Evolutionary conservation across 2,113 vertebrate species (phyloP), one percentile per base, ranked within the genome.

Genomic region (Stictonetta naevosa): DNA sequence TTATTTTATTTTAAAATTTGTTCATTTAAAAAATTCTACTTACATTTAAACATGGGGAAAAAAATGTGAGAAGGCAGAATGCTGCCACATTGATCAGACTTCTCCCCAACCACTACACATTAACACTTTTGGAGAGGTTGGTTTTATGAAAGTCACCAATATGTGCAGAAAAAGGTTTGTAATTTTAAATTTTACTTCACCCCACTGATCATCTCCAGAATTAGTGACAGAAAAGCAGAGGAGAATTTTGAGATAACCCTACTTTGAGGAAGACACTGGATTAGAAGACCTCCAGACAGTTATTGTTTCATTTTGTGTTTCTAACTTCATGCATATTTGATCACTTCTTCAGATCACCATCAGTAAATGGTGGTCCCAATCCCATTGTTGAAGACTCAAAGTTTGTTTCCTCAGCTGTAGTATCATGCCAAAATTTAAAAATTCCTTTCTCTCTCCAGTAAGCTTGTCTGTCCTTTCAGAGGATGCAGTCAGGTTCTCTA

Each of bases 91-190:
- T 58, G 20, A 21, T 48, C 46, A 48, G 46, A 48, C 10, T 5
- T 48, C 46, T 48, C 46, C 46, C 20, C 46, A 48, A 22, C 46
- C 46, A 48, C 10, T 11, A 48, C 46, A 48, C 21, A 48, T 22
- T 22, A 48, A 48, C 46, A 6, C 3, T 73, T 74, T 64, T 62
- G 69, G 46, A 72, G 33, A 28, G 5, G 5, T 22, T 29, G 6
- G 4, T 73, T 73, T 38, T 18, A 21, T 48, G 6, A 52, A 3
- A 69, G 8, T 2, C 13, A 29, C 14, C 4, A 0, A 0, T 42
- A 38, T 3, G 8, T 21, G 22, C 79, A 88, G 6, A 23, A 8
- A 92, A 29, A 80, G 2, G 2, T 69, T 81, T 66, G 17, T 4
- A 38, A 7, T 34, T 72, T 79, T 26, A 40, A 46, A 2, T 83